phyloP scores from a whole-genome alignment of 2,888 invertebrate genomes.

The Spodoptera littoralis region DNA sequence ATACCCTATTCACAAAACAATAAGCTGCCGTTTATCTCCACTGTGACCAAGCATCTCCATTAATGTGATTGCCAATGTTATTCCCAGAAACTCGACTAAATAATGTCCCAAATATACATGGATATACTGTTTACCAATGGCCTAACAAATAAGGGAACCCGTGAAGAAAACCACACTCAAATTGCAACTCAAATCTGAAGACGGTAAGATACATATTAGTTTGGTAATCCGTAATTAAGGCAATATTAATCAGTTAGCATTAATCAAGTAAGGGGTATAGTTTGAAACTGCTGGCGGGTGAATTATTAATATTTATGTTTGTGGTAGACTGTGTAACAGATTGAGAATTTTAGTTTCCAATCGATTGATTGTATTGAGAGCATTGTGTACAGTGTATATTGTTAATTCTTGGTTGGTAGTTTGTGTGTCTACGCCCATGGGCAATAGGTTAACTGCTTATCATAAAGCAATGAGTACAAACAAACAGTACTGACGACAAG shows the following conservation, averaged over 20 bases:
- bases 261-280: slow-evolving; percentile 29
- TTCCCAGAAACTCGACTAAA: slow-evolving; percentile 42
- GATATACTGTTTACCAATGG: slow-evolving; percentile 25
- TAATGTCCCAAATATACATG: slow-evolving; percentile 39
- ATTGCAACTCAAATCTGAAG: slow-evolving; percentile 15
- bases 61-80: slow-evolving; percentile 50
- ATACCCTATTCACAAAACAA: not conserved
- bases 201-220: not conserved
- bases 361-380: too few species aligned
- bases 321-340: slow-evolving; percentile 10
- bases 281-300: slow-evolving; percentile 26
- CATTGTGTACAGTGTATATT: too few species aligned
- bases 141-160: slow-evolving; percentile 37
- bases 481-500: too few species aligned
- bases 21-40: slow-evolving; percentile 14
- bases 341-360: slow-evolving; percentile 17
- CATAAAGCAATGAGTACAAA: too few species aligned
- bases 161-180: slow-evolving; percentile 8
- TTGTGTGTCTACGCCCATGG: too few species aligned
- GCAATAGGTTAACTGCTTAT: too few species aligned
- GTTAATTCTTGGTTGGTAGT: too few species aligned
- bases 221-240: slow-evolving; percentile 15
- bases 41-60: slow-evolving; percentile 37
- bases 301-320: slow-evolving; percentile 44
- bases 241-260: slow-evolving; percentile 35